phyloP scores from a whole-genome alignment of 2,797 vertebrate genomes.

The Muscicapa striata region DNA sequence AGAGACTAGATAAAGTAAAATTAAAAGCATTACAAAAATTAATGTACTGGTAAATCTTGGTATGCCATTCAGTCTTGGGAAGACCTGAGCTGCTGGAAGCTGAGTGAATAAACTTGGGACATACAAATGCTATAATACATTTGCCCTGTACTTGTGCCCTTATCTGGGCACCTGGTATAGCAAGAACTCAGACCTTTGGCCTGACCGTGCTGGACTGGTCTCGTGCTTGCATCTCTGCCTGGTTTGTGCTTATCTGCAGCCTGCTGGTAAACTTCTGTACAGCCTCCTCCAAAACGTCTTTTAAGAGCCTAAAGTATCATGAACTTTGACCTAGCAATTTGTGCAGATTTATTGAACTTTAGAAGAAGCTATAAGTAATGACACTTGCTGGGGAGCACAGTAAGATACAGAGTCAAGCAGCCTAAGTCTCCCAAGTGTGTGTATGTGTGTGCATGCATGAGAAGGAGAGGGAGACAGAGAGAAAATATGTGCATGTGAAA shows the following conservation, averaged over 20 bases:
- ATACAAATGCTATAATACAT: background rate
- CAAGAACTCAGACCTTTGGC: slow-evolving; percentile 57
- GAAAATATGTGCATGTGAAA: slow-evolving; percentile 20
- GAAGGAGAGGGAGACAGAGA: background rate
- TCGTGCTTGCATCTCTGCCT: slow-evolving; percentile 30
- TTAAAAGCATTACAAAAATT: background rate
- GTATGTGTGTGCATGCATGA: background rate
- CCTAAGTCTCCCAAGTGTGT: background rate
- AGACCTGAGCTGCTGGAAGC: background rate
- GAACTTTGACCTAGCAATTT: slow-evolving; percentile 50
- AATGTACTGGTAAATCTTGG: background rate
- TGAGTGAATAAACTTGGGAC: background rate
- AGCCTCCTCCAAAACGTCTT: slow-evolving; percentile 14
- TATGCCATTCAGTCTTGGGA: background rate
- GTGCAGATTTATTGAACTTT: slow-evolving; percentile 21
- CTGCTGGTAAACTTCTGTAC: slow-evolving; percentile 27
- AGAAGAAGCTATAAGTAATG: background rate
- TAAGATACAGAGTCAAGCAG: slow-evolving; percentile 4
- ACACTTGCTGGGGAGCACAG: slow-evolving; percentile 14
- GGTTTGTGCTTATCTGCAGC: slow-evolving; percentile 47
- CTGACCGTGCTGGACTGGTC: slow-evolving; percentile 24
- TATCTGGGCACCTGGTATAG: slow-evolving; percentile 44
- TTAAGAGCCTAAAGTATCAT: slow-evolving; percentile 31
- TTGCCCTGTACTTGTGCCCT: slow-evolving; percentile 4
- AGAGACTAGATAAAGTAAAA: background rate